Base-by-base conservation (phyloP, 2,797 vertebrate species). In the Gallinago stenura region DNA sequence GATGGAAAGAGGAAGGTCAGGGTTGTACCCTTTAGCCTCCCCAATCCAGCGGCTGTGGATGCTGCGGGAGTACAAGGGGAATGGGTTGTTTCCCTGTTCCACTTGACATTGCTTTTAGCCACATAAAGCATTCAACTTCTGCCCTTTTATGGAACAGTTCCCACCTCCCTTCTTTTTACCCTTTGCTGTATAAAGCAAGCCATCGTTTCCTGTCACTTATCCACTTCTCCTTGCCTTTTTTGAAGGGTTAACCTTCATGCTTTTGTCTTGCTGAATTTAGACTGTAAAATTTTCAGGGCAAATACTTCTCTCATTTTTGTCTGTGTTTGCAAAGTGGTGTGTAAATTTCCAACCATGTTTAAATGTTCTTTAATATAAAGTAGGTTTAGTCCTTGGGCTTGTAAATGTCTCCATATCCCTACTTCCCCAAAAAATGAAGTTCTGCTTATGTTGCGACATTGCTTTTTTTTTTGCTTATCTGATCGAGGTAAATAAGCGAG, bases 241-340 rank as follows among this genome's bases (percentile, higher is more conserved):
- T 90, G 87, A 89, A 93, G 82, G 31, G 79, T 79, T 93, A 88
- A 90, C 66, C 85, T 89, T 73, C 73, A 14, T 71, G 13, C 2
- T 0, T 70, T 83, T 75, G 41, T 35, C 26, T 82, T 90, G 65
- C 53, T 71, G 87, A 84, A 83, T 95, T 89, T 58, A 80, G 53
- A 78, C 53, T 85, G n/a, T 80, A 93, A 91, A 65, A 43, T 61
- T 91, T 87, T 78, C 37, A 76, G 70, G 65, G 35, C 51, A 91
- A 90, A 89, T 37, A 73, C 31, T 89, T 89, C 8, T 66, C 75
- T 79, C 31, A 18, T 87, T 82, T 89, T 50, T 88, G 37, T 64
- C 5, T 9, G 8, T 84, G n/a, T 88, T 94, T 94, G 77, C 73
- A 60, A 86, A 94, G 61, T 35, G 12, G 6, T 79, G 39, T 51